Evolutionary conservation across 2,888 invertebrate genomes (phyloP), one percentile per base, ranked within the genome.

Genomic region (Sialis lutaria): DNA sequence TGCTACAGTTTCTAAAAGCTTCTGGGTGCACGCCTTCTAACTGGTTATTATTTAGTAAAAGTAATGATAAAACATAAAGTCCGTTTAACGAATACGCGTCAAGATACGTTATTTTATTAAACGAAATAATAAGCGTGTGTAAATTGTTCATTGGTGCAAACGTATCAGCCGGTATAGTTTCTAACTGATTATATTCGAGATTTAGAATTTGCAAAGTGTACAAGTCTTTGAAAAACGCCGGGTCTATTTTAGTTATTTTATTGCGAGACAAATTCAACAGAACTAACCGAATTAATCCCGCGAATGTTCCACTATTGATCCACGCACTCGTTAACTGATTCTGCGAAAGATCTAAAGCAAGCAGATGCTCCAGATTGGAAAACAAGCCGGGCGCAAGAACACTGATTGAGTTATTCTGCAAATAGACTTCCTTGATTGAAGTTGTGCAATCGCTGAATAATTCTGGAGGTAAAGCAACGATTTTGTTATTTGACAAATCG

Each of bases 101-200:
- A 54, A 92, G 72, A 58, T 83, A 82, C 56, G 80, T 80, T 55
- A 92, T 77, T 63, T 81, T 82, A 67, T 92, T 92, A 64, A 82
- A 82, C 4, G 88, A 87, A 54, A 92, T 70, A 50, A 89, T 77
- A 54, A 92, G 69, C 9, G 90, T 90, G 65, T 92, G 91, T 51
- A 92, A 70, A 67, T 92, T 92, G 62, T 87, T 90, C 82, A 91
- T 84, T 5, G 89, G 85, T 37, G 88, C 76, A 63, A 92, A 92
- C 2, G 90, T 86, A 57, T 89, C 86, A 6, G 88, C 84, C 6
- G 84, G 83, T 51, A 92, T 83, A 49, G 75, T 82, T 60, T 87
- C 85, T 47, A 92, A 67, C 58, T 78, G 74, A 62, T 92, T 92
- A 62, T 86, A 79, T 55, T 88, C 84, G 53, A 92, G 71, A 60